Evolutionary conservation across 37 sponge, comb jelly and placozoan genomes (phyloP).

Genomic region (Ianthella basta): DNA sequence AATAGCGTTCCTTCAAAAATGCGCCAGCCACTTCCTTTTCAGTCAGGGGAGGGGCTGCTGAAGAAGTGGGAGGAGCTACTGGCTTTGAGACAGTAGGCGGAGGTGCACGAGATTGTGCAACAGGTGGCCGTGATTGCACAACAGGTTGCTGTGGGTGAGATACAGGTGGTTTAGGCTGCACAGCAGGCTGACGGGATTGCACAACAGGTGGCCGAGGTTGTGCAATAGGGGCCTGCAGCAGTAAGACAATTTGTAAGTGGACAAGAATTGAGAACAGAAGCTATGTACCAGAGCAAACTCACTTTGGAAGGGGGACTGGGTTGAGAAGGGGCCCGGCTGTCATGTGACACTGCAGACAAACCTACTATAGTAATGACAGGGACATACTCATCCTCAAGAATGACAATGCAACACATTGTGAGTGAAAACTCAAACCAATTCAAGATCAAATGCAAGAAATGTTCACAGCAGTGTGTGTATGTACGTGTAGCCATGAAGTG

Average conservation of each 20-base stretch:
- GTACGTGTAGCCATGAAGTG: no score
- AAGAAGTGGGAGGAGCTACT: background rate
- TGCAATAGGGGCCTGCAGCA: conserved; percentile 8
- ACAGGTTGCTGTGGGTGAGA: background rate
- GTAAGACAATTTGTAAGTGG: background rate
- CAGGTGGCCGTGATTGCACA: background rate
- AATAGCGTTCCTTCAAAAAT: conserved; percentile 57
- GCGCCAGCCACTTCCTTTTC: conserved; percentile 20
- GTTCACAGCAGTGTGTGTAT: no score
- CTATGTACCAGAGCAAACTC: no score
- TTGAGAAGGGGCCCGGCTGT: no score
- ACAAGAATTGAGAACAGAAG: no score
- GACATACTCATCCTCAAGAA: background rate
- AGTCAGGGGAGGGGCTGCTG: background rate
- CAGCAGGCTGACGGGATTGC: background rate
- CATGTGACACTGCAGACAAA: background rate
- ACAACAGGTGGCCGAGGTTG: conserved; percentile 26
- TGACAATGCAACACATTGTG: no score
- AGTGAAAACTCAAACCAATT: no score
- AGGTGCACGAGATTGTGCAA: background rate
- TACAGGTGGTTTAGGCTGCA: conserved; percentile 24
- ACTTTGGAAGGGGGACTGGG: no score
- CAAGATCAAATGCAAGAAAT: no score
- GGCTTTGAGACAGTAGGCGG: conserved; percentile 18
- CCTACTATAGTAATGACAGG: background rate